Percentiles rank a stretch among this genome's conserved stretches.
phyloP scores from a whole-genome alignment of 2,888 invertebrate species.

The Caenorhabditis doughertyi region DNA sequence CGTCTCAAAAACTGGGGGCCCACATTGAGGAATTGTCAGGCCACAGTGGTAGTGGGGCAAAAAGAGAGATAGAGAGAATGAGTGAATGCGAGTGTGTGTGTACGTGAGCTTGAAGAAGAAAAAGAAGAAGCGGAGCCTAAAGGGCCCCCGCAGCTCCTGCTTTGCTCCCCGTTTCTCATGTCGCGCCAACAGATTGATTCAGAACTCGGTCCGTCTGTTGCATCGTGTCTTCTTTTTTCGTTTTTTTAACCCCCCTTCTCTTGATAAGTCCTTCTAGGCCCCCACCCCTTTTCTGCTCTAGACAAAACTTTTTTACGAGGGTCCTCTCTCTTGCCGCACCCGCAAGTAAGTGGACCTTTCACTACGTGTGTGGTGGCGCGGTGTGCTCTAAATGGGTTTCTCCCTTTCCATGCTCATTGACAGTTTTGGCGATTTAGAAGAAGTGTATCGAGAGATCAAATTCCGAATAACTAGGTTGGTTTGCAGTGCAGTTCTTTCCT shows the following conservation, averaged over 20 bases:
- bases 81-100: slow-evolving; percentile 44
- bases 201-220: slow-evolving; percentile 35
- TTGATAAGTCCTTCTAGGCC: slow-evolving; percentile 56
- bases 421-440: slow-evolving; percentile 52
- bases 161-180: slow-evolving; percentile 14
- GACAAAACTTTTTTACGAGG: slow-evolving; percentile 54
- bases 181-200: slow-evolving; percentile 53
- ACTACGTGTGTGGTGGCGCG: slow-evolving; percentile 10
- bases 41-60: slow-evolving; percentile 30
- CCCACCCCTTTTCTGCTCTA: slow-evolving; percentile 1
- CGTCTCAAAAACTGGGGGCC: slow-evolving; percentile 30
- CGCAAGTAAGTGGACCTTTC: not conserved
- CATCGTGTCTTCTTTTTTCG: slow-evolving; percentile 20
- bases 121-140: slow-evolving; percentile 26
- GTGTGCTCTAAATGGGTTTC: slow-evolving; percentile 49
- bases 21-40: slow-evolving; percentile 32
- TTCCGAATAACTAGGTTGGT: slow-evolving; percentile 55
- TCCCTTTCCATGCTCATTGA: slow-evolving; percentile 62
- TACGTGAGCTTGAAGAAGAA: slow-evolving; percentile 54
- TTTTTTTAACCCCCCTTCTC: slow-evolving; percentile 30
- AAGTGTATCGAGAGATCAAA: slow-evolving; percentile 43
- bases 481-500: slow-evolving; percentile 19
- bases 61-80: slow-evolving; percentile 33
- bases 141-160: slow-evolving; percentile 35
- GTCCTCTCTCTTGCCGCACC: not conserved